Conservation (phyloP, 2,888 invertebrate genomes). For the Drosophila rubida region DNA sequence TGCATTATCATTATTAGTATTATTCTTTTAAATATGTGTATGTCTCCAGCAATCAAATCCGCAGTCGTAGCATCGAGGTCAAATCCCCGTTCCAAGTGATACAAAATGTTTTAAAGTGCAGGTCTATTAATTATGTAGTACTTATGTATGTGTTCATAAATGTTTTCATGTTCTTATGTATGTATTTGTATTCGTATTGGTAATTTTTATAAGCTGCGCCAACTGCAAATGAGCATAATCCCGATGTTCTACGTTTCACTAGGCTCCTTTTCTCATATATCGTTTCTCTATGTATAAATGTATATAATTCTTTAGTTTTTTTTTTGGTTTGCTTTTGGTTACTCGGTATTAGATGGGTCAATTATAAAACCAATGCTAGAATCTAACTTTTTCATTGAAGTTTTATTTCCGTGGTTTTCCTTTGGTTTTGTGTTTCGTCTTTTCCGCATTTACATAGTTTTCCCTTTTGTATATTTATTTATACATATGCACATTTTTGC, state of each 20-base stretch:
- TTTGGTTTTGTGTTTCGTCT: conserved; percentile 3
- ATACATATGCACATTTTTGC: conserved; percentile 49
- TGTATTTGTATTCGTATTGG: conserved; percentile 34
- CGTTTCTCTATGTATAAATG: conserved; percentile 1
- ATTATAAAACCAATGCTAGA: conserved; percentile 55
- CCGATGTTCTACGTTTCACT: conserved; percentile 35
- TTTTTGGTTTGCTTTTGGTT: conserved; percentile 12
- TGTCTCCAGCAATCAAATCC: conserved; percentile 26
- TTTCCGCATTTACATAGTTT: conserved; percentile 21
- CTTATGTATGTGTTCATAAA: conserved; percentile 14
- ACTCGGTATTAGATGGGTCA: conserved; percentile 45
- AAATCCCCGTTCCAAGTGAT: conserved; percentile 20
- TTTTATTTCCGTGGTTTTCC: conserved; percentile 24
- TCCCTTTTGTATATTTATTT: conserved; percentile 25
- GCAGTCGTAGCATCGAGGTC: conserved; percentile 31
- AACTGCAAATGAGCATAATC: conserved; percentile 45
- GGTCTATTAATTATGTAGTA: conserved; percentile 43
- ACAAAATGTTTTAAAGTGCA: conserved; percentile 45
- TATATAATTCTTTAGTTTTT: background rate
- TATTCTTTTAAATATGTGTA: conserved; percentile 23
- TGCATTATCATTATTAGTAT: conserved; percentile 22
- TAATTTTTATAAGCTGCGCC: conserved; percentile 42
- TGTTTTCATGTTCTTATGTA: conserved; percentile 36
- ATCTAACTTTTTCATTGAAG: conserved; percentile 32
- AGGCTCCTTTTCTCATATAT: conserved; percentile 20